Conservation (phyloP, 2,113 vertebrate species). For the Solea solea region DNA sequence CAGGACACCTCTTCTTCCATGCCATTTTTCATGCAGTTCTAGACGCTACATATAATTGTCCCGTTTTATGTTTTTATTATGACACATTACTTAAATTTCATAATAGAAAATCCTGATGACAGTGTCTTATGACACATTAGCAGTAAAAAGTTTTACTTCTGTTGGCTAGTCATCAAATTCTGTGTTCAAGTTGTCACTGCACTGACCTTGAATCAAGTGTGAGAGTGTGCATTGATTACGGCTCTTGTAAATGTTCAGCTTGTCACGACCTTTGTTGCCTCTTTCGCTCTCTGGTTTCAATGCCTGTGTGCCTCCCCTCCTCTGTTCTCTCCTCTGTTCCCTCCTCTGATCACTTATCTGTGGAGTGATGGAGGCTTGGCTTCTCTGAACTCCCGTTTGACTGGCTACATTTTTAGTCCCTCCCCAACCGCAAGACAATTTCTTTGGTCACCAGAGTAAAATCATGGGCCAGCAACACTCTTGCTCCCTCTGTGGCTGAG, state of each 20-base stretch:
- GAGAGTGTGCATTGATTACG: slow-evolving; percentile 28
- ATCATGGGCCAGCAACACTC: slow-evolving; percentile 1
- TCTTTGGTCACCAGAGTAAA: slow-evolving; percentile 30
- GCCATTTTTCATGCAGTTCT: too few relatives aligned
- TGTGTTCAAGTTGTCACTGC: not conserved
- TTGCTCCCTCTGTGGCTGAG: slow-evolving; percentile 22
- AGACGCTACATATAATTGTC: too few relatives aligned
- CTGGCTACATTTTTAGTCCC: slow-evolving; percentile 31
- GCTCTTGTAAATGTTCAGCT: slow-evolving; percentile 64
- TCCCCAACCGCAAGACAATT: slow-evolving; percentile 34
- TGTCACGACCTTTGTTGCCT: slow-evolving; percentile 50
- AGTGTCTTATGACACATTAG: not conserved
- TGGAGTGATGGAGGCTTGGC: slow-evolving; percentile 20
- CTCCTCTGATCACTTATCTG: slow-evolving; percentile 25
- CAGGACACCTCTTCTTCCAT: too few relatives aligned
- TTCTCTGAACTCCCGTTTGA: slow-evolving; percentile 26
- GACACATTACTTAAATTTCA: too few relatives aligned
- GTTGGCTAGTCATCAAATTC: not conserved
- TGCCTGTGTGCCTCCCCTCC: not conserved
- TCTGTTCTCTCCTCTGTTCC: slow-evolving; percentile 4
- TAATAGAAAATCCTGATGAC: too few relatives aligned
- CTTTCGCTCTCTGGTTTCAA: not conserved
- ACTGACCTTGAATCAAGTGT: slow-evolving; percentile 11
- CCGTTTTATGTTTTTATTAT: not conserved
- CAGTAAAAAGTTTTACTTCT: not conserved